Evolutionary conservation across 2,888 invertebrate species (phyloP).

Genomic region (Eueremaeus valkanovi): DNA sequence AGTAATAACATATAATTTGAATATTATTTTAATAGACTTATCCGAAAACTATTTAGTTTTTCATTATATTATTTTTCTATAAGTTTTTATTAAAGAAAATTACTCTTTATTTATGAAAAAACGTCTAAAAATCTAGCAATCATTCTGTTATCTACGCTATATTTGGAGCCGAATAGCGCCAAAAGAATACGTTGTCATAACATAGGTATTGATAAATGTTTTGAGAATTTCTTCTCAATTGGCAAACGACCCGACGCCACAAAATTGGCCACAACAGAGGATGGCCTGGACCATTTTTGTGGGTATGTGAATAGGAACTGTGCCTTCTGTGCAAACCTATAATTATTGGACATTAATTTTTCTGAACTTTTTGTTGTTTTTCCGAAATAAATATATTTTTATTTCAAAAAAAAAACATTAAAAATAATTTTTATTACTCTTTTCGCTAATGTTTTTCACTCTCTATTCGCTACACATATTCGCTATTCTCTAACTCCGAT

Average conservation of each 20-base stretch:
- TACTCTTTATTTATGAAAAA: not conserved
- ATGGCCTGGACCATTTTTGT: conserved; percentile 21
- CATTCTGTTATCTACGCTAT: not conserved
- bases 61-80: no score
- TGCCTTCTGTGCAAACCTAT: not conserved
- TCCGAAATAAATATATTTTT: not conserved
- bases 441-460: no score
- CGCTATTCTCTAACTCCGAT: no score
- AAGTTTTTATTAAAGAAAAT: no score
- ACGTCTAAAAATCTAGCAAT: not conserved
- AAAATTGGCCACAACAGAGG: conserved; percentile 3
- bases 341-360: not conserved
- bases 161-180: not conserved
- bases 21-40: no score
- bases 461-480: no score
- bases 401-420: not conserved
- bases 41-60: no score
- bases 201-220: conserved; percentile 32
- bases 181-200: conserved; percentile 35
- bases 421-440: no score
- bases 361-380: no score
- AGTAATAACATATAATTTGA: no score
- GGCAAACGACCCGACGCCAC: conserved; percentile 29
- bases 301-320: conserved; percentile 1
- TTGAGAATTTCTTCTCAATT: conserved; percentile 28